phyloP scores from a whole-genome alignment of 2,797 vertebrate genomes.

The Cyclopterus lumpus region DNA sequence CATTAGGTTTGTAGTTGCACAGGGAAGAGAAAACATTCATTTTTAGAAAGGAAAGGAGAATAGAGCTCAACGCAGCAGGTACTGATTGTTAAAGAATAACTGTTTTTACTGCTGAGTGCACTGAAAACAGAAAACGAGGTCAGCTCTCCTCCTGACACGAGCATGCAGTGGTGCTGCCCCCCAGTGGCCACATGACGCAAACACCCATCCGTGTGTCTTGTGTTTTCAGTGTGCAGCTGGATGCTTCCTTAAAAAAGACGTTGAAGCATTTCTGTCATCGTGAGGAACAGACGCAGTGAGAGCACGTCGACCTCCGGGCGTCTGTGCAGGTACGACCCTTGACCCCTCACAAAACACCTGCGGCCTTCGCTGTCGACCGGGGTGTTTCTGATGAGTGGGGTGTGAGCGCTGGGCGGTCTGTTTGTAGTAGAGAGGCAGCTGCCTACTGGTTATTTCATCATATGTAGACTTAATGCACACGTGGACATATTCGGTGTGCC shows the following conservation, averaged over 20 bases:
- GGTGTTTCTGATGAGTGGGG: constrained; percentile 8
- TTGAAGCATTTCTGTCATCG: not conserved
- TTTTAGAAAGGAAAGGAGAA: not conserved
- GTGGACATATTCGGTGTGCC: too few relatives aligned
- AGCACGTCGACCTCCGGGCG: not conserved
- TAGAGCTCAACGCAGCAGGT: not conserved
- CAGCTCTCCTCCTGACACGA: not conserved
- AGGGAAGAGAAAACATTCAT: not conserved
- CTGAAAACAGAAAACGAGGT: constrained; percentile 16
- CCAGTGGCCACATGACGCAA: constrained; percentile 60
- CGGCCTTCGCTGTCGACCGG: not conserved
- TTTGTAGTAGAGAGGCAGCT: constrained; percentile 19
- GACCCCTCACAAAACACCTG: constrained; percentile 52
- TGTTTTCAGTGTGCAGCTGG: not conserved
- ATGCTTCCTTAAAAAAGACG: not conserved
- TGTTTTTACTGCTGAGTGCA: constrained; percentile 12
- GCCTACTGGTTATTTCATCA: too few relatives aligned
- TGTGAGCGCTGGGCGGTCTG: constrained; percentile 31
- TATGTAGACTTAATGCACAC: too few relatives aligned
- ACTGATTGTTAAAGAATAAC: not conserved
- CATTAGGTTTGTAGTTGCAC: not conserved
- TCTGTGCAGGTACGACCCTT: constrained; percentile 32
- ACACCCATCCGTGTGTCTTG: not conserved
- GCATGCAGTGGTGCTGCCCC: constrained; percentile 67
- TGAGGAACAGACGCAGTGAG: not conserved